phyloP scores from a whole-genome alignment of 2,797 vertebrate genomes.

The Graptemys geographica region DNA sequence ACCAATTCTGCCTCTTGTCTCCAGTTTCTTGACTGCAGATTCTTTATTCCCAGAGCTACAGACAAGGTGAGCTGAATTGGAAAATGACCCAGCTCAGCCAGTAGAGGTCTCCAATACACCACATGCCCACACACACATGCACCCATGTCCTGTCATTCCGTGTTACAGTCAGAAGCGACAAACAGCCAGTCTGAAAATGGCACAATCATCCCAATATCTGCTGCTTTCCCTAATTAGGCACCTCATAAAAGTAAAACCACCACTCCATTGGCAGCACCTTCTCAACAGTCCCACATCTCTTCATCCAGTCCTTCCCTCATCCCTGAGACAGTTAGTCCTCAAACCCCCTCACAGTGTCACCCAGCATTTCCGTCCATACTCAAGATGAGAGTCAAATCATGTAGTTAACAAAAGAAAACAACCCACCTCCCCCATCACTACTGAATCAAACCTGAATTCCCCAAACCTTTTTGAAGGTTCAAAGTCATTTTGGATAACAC shows the following conservation, averaged over 20 bases:
- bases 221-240: not conserved
- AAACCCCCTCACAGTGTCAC: not conserved
- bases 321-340: not conserved
- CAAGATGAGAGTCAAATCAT: not conserved
- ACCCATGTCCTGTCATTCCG: conserved; percentile 11
- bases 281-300: not conserved
- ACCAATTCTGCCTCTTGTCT: not conserved
- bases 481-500: conserved; percentile 8
- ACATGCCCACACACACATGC: not conserved
- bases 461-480: conserved; percentile 7
- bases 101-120: not conserved
- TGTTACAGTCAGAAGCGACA: conserved; percentile 14
- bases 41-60: not conserved
- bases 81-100: rapidly evolving
- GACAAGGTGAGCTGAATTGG: conserved; percentile 2
- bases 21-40: not conserved
- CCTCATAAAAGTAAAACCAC: conserved; percentile 31
- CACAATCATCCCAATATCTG: not conserved
- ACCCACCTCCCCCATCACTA: not conserved
- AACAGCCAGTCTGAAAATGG: conserved; percentile 35
- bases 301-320: not conserved
- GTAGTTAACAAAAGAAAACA: not conserved
- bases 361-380: not conserved
- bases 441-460: conserved; percentile 4
- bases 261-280: not conserved